phyloP scores from a whole-genome alignment of 2,888 invertebrate species.

The Sinopyrophorus schimmeli region DNA sequence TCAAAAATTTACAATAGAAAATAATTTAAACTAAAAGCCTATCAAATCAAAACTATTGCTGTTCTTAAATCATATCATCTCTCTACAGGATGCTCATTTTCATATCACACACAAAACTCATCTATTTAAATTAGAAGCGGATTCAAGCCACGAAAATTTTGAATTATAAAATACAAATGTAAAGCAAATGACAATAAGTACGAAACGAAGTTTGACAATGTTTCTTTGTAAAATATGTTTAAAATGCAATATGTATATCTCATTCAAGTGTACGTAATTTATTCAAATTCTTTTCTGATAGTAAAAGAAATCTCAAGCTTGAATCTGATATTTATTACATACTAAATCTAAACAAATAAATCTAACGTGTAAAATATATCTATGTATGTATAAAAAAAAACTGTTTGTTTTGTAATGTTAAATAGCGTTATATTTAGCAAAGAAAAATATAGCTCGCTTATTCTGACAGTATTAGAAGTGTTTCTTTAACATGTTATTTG shows the following conservation, averaged over 20 bases:
- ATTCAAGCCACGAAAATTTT: no score
- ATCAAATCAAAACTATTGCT: background rate
- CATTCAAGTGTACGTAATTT: background rate
- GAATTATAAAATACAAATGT: no score
- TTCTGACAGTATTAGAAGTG: no score
- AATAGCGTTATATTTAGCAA: conserved; percentile 12
- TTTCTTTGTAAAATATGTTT: background rate
- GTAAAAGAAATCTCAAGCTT: background rate
- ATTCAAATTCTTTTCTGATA: background rate
- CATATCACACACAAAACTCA: background rate
- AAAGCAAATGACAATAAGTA: background rate
- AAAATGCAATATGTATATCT: background rate
- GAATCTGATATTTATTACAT: conserved; percentile 3
- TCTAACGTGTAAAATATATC: conserved; percentile 7
- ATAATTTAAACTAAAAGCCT: background rate
- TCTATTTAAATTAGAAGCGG: no score
- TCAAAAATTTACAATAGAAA: no score
- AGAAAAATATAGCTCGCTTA: conserved; percentile 18
- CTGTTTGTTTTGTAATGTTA: conserved; percentile 23
- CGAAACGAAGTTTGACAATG: background rate
- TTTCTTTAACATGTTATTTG: no score
- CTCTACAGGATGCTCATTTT: background rate
- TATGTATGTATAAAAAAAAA: conserved; percentile 12
- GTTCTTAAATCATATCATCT: background rate
- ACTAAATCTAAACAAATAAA: conserved; percentile 1